Evolutionary conservation across 2,888 invertebrate genomes (phyloP), one percentile per base, ranked within the genome.

Genomic region (Habroteleia sp.): DNA sequence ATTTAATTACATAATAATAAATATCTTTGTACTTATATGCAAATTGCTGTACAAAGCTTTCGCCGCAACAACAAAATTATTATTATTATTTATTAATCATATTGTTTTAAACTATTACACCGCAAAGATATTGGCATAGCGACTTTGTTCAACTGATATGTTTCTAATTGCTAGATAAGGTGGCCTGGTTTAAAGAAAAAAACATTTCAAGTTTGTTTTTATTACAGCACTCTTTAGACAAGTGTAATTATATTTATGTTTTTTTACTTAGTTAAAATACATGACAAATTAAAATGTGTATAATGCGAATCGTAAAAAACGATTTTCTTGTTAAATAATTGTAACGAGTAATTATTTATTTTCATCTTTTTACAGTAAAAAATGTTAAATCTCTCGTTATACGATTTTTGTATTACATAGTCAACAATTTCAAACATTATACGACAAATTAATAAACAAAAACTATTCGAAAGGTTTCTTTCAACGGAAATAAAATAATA

Each of bases 161-260:
- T 62, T n/a, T 69, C 37, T 63, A 72, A 56, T 72, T 72, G 63
- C 56, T 14, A 39, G 72, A 72, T 72, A 72, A 62, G 62, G 50
- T 50, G 58, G 50, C 72, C 72, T 72, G 58, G 65, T 72, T 72
- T 44, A 17, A 50, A 54, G 27, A 56, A 50, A 56, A 63, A 63
- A 27, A 48, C 25, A 44, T 42, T 65, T 72, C 13, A 58, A 48
- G 17, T 48, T 31, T 10, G 29, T 44, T 60, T 69, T 58, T 50
- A 50, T 48, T 27, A 31, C 29, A 0, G 13, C 3, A 37, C 20
- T 35, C 37, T 54, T 46, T 31, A 31, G 42, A 37, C 25, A 31
- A 31, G 48, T 29, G 13, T 20, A 50, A 65, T 52, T 52, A 52
- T 44, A 33, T 11, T 7, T 17, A 25, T 42, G 35, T 25, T 44